These are phyloP conservation scores for Anarrhichthys ocellatus DNA, from an alignment of 2,113 vertebrate genomes.

Conservation along the genomic window DNA sequence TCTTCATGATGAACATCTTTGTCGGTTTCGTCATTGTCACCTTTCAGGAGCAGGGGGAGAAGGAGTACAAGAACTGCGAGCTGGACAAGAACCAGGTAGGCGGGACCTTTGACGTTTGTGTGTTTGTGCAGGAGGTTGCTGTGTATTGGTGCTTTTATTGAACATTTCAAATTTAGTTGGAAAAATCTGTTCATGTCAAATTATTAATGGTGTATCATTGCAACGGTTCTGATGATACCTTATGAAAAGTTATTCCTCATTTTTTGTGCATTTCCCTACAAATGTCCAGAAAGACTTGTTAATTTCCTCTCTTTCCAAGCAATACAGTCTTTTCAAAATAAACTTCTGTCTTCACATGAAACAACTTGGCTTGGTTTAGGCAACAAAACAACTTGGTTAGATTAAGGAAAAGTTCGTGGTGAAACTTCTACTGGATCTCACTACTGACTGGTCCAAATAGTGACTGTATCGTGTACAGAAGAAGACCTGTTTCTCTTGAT, in stretches of 20 bases:
- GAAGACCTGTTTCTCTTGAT: not conserved
- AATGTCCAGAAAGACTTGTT: not conserved
- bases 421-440: not conserved
- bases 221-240: not conserved
- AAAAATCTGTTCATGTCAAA: not conserved
- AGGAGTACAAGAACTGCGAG: slow-evolving; percentile 99
- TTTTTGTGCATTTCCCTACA: not conserved
- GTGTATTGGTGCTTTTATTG: not conserved
- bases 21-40: slow-evolving; percentile 99
- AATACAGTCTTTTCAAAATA: not conserved
- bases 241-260: not conserved
- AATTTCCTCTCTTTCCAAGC: not conserved
- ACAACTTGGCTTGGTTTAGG: not conserved
- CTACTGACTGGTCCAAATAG: not conserved
- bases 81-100: slow-evolving; percentile 99
- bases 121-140: not conserved
- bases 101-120: not conserved
- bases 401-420: not conserved
- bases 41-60: slow-evolving; percentile 98
- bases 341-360: not conserved
- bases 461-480: not conserved
- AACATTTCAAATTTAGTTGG: not conserved
- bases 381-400: not conserved
- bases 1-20: slow-evolving; percentile 99
- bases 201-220: not conserved